phyloP scores from a whole-genome alignment of 2,797 vertebrate species.

The Tragelaphus eurycerus region DNA sequence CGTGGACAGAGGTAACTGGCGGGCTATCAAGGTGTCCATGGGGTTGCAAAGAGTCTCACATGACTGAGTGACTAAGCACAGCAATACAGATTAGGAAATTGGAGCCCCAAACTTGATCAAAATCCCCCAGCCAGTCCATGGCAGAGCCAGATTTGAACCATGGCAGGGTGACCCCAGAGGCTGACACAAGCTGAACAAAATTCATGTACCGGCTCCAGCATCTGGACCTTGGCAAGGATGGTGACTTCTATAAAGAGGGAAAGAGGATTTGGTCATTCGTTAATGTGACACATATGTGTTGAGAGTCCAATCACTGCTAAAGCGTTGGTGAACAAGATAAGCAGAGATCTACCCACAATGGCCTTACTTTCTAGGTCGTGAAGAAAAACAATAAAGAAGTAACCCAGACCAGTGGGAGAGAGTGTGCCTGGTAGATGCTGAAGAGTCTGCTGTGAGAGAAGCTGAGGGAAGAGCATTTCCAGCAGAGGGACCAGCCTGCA shows the following conservation, averaged over 20 bases:
- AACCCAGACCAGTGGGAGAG: not conserved
- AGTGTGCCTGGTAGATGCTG: not conserved
- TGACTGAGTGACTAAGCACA: not conserved
- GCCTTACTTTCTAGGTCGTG: not conserved
- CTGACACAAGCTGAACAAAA: not conserved
- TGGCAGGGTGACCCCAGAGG: not conserved
- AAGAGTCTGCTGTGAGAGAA: not conserved
- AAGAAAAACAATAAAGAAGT: not conserved
- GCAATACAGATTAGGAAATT: not conserved
- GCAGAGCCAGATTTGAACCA: not conserved
- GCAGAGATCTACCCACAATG: not conserved
- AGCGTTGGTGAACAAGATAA: not conserved
- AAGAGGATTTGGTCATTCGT: not conserved
- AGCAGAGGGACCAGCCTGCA: not conserved
- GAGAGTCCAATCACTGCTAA: not conserved
- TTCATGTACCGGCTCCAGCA: not conserved
- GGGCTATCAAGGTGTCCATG: not conserved
- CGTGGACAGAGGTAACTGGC: fast-evolving
- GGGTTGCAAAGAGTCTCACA: not conserved
- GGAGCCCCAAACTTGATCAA: not conserved
- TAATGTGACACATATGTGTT: fast-evolving
- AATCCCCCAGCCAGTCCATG: not conserved
- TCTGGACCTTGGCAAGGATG: not conserved
- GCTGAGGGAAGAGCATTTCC: not conserved
- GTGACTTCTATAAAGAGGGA: not conserved